Conservation (phyloP, 2,888 invertebrate genomes). For the Noctua comes region DNA sequence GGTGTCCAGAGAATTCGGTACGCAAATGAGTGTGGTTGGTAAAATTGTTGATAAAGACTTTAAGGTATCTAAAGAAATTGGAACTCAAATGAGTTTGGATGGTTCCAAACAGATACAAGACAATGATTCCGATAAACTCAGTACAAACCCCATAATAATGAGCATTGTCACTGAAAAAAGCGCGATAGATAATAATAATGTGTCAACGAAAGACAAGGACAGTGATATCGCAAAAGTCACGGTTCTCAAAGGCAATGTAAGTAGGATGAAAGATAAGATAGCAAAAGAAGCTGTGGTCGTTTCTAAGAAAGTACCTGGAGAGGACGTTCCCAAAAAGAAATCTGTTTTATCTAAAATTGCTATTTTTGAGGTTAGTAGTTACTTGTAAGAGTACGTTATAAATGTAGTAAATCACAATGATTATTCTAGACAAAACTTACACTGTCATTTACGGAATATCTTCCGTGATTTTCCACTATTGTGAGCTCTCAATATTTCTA, state of each 20-base stretch:
- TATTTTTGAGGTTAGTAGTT: constrained; percentile 84
- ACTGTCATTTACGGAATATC: neutral
- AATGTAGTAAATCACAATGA: neutral
- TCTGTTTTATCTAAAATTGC: constrained; percentile 83
- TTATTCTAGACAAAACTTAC: neutral
- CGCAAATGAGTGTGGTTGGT: constrained; percentile 40
- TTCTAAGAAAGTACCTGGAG: constrained; percentile 64
- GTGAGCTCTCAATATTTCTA: neutral
- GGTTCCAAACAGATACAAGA: neutral
- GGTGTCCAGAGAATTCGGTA: constrained; percentile 28
- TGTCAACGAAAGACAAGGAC: constrained; percentile 47
- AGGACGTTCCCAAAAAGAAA: constrained; percentile 75
- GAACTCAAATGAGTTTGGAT: constrained; percentile 49
- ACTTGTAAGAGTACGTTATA: neutral
- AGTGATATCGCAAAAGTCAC: constrained; percentile 66
- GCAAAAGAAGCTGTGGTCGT: constrained; percentile 55
- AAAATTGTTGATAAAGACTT: constrained; percentile 22
- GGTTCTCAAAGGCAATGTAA: constrained; percentile 78
- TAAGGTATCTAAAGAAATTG: constrained; percentile 26
- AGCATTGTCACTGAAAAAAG: constrained; percentile 22
- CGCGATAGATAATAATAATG: constrained; percentile 24
- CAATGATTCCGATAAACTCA: constrained; percentile 1
- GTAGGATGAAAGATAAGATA: constrained; percentile 72
- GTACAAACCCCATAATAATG: neutral
- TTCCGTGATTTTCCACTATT: neutral